Conservation (phyloP, 2,113 vertebrate genomes). For the Corythoichthys haematopterus region DNA sequence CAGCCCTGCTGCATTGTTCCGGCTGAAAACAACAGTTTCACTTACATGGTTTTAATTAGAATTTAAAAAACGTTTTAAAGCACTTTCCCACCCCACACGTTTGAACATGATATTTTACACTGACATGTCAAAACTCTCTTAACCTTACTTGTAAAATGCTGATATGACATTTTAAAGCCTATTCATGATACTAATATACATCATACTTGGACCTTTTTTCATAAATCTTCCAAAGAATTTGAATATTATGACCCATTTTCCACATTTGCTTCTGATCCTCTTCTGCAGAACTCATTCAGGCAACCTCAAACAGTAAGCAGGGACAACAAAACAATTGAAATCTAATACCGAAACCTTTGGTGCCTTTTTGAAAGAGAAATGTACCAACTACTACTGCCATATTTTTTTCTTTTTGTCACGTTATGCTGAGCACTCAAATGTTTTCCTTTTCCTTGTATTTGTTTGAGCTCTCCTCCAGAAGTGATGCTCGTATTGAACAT, state of each 20-base stretch:
- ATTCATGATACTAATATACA: too few relatives aligned
- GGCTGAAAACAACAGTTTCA: too few relatives aligned
- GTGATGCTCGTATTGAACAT: constrained; percentile 77
- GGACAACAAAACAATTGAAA: constrained; percentile 52
- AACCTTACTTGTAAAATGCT: not conserved
- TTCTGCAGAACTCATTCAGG: constrained; percentile 45
- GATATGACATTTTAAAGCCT: not conserved
- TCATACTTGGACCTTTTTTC: too few relatives aligned
- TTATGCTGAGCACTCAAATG: constrained; percentile 75
- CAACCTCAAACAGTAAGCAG: constrained; percentile 66
- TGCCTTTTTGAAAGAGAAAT: constrained; percentile 83
- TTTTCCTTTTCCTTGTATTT: constrained; percentile 70
- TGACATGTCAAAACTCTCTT: not conserved
- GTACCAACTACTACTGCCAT: constrained; percentile 81
- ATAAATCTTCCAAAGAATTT: not conserved
- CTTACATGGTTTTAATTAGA: too few relatives aligned
- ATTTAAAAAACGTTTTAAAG: not conserved
- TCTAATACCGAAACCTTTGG: constrained; percentile 72
- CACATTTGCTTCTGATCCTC: constrained; percentile 1
- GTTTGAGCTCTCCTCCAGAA: constrained; percentile 83
- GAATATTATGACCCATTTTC: not conserved
- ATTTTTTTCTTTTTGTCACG: constrained; percentile 78
- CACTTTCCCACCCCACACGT: not conserved
- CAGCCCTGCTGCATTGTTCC: too few relatives aligned
- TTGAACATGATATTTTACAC: not conserved